Conservation (phyloP, 2,797 vertebrate genomes). For the Mastacembelus armatus region DNA sequence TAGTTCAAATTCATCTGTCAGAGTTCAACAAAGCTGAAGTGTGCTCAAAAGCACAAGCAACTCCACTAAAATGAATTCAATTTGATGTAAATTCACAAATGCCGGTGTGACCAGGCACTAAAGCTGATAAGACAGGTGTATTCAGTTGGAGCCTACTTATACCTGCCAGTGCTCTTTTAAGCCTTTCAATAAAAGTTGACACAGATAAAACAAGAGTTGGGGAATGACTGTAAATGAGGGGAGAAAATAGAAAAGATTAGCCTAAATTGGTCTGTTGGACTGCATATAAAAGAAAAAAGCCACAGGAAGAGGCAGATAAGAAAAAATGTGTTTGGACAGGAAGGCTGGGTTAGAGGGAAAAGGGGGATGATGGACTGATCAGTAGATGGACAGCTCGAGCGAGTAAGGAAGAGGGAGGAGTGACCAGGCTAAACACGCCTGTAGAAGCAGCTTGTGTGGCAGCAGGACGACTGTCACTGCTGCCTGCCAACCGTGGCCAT, state of each 20-base stretch:
- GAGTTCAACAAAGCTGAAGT: no score
- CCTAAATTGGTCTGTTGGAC: neutral
- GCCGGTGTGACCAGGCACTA: neutral
- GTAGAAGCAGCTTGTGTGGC: conserved; percentile 82
- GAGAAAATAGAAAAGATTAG: conserved; percentile 14
- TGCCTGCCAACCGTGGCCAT: conserved; percentile 75
- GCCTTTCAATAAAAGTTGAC: conserved; percentile 7
- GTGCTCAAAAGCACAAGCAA: accelerated
- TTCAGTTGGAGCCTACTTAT: conserved; percentile 14
- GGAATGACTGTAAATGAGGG: conserved; percentile 17
- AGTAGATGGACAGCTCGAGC: conserved; percentile 24
- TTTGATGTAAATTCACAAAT: conserved; percentile 1
- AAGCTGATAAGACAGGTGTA: conserved; percentile 30
- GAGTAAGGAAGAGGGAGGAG: conserved; percentile 36
- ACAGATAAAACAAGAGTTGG: conserved; percentile 8
- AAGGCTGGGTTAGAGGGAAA: no score
- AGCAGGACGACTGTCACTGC: conserved; percentile 80
- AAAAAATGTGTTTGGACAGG: neutral
- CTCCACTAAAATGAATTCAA: conserved; percentile 4
- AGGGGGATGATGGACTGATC: neutral
- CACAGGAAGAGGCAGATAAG: neutral
- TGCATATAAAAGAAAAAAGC: neutral
- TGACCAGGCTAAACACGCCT: conserved; percentile 55
- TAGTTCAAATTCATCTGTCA: neutral
- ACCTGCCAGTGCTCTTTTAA: conserved; percentile 1